Evolutionary conservation across 1,140 invertebrate genomes (phyloP).

Genomic region (Brachionus rotundiformis): DNA sequence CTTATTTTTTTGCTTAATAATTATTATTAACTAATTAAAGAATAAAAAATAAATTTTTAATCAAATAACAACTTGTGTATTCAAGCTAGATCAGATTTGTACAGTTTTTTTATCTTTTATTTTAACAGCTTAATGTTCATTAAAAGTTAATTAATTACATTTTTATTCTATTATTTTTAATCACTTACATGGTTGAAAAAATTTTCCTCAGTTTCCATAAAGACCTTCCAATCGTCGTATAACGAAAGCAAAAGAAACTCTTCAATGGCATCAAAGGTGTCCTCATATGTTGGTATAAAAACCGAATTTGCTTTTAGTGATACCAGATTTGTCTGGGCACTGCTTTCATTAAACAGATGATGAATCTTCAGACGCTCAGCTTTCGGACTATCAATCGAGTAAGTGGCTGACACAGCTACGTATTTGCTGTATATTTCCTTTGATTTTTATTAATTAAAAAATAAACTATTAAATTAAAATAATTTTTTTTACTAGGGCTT

Average conservation of each 20-base stretch:
- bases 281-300: constrained; percentile 25
- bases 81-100: neutral
- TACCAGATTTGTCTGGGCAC: neutral
- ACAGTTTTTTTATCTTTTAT: no score
- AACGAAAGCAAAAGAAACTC: neutral
- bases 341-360: constrained; percentile 28
- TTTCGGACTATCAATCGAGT: constrained; percentile 40
- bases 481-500: constrained; percentile 20
- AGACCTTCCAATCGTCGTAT: constrained; percentile 44
- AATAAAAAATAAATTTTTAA: no score
- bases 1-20: neutral
- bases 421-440: constrained; percentile 46
- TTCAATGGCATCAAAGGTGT: constrained; percentile 49
- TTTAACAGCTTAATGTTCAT: no score
- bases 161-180: neutral
- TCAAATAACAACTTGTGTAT: neutral
- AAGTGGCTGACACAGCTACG: constrained; percentile 25
- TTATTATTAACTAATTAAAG: neutral
- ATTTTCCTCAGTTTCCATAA: constrained; percentile 45
- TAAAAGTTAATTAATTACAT: no score
- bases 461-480: neutral
- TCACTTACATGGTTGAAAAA: constrained; percentile 28
- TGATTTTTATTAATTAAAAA: no score
- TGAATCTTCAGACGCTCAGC: constrained; percentile 15
- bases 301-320: neutral